Evolutionary conservation across 2,888 invertebrate genomes (phyloP), one percentile per base, ranked within the genome.

Genomic region (Agapostemon virescens): DNA sequence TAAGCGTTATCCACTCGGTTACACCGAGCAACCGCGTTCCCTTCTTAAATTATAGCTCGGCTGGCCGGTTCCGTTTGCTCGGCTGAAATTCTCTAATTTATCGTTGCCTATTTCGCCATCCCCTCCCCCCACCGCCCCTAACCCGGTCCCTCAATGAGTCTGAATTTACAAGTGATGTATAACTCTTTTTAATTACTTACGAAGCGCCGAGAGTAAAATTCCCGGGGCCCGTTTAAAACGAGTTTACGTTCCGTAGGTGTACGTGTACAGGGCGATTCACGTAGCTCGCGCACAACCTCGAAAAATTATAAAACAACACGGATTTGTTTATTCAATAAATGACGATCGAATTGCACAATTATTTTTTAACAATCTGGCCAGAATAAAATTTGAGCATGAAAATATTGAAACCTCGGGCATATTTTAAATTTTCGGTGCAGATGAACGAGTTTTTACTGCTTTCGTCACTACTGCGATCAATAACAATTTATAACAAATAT

Each of bases 231-330:
- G 63, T 67, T 73, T 74, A 71, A 64, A 66, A 74, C 49, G 71
- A 69, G 82, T 82, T 80, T 79, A 76, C 72, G 77, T 77, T 81
- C 86, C 9, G 23, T 7, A 49, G 82, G 63, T 82, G 68, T 69
- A 77, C 23, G n/a, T 52, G 4, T 23, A n/a, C n/a, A 20, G 42
- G n/a, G 6, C 20, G n/a, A 45, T 45, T 45, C n/a, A 9, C 45
- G 7, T 20, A 20, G 2, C 45, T 20, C 2, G 45, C 2, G 9
- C 49, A n/a, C n/a, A n/a, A n/a, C 11, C 20, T 20, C 20, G 20
- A 45, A 6, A 45, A 20, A 45, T 45, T 45, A 45, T 45, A n/a
- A n/a, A n/a, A n/a, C n/a, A n/a, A n/a, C n/a, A n/a, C n/a, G n/a
- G n/a, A n/a, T n/a, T n/a, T n/a, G n/a, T n/a, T n/a, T n/a, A n/a